Conservation (phyloP, 2,797 vertebrate genomes). For the Setipinna tenuifilis region DNA sequence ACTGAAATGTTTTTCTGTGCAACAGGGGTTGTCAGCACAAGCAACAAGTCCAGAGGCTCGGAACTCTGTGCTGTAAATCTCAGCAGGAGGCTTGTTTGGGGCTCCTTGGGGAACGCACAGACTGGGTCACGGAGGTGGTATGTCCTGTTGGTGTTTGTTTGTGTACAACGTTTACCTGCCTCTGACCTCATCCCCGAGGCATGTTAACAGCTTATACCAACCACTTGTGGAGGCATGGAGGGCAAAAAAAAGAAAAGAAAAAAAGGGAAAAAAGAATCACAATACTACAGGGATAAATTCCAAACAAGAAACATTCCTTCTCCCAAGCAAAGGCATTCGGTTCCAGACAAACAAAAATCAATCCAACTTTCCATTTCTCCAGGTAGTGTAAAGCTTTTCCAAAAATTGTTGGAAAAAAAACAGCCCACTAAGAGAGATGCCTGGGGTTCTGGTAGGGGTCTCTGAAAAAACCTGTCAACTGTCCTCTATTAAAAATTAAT, state of each 20-base stretch:
- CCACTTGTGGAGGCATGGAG: not conserved
- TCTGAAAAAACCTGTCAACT: not conserved
- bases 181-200: not conserved
- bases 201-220: not conserved
- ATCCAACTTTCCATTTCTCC: constrained; percentile 24
- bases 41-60: constrained; percentile 16
- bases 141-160: constrained; percentile 1
- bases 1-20: not conserved
- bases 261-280: not conserved
- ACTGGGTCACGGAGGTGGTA: not conserved
- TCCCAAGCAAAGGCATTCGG: not conserved
- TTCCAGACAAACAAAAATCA: constrained; percentile 21
- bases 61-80: not conserved
- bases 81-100: not conserved
- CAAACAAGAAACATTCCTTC: constrained; percentile 13
- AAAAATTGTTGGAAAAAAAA: not conserved
- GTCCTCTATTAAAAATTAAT: not conserved
- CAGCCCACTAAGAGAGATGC: constrained; percentile 8
- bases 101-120: not conserved
- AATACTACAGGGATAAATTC: not conserved
- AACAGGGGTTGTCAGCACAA: not conserved
- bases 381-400: not conserved
- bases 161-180: not conserved
- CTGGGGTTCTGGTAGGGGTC: not conserved
- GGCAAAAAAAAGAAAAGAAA: not conserved